Evolutionary conservation across 1,140 invertebrate species (phyloP), one percentile per base, ranked within the genome.

Genomic region (Aphidius ervi): DNA sequence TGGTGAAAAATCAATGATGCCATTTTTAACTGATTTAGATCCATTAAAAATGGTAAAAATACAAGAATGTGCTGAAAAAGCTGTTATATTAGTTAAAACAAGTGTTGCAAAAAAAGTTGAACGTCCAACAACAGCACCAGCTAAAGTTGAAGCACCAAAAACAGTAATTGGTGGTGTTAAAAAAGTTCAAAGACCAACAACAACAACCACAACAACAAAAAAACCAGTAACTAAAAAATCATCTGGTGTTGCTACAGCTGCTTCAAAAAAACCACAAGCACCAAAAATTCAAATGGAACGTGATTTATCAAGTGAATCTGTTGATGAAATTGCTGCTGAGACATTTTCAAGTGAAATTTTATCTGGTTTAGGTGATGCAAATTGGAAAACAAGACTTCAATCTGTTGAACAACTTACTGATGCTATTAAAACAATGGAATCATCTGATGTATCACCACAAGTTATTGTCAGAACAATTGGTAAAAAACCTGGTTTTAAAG

Each of bases 41-140:
- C 86, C 88, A 46, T 76, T 97, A 5, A 99, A 99, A 80, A 90
- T 97, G 85, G 84, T 87, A 31, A 99, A 98, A 83, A 95, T 99
- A 16, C 95, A 97, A 77, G 97, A 99, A 75, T 92, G 86, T 70
- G 88, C 88, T 68, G 93, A 97, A 39, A 97, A 96, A 77, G 94
- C 93, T 20, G 92, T 94, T 9, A 89, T 97, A 61, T 77, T 85
- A 58, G 85, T 90, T 1, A 93, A 92, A 78, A 74, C 89, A 9
- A 69, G 82, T 0, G 82, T 82, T 53, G 62, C 80, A 0, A 70
- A 67, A 77, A 90, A 82, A 56, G 64, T 62, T 3, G 77, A 88
- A 79, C 74, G 85, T 68, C 66, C 88, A 68, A 71, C 77, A 59
- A 76, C 83, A 42, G 82, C 83, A 0, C 80, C 84, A 5, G 70